Percentiles rank a stretch among this genome's conserved stretches.
These are phyloP conservation scores for Bombus affinis DNA, from an alignment of 1,140 invertebrate genomes.

Conservation along the genomic window DNA sequence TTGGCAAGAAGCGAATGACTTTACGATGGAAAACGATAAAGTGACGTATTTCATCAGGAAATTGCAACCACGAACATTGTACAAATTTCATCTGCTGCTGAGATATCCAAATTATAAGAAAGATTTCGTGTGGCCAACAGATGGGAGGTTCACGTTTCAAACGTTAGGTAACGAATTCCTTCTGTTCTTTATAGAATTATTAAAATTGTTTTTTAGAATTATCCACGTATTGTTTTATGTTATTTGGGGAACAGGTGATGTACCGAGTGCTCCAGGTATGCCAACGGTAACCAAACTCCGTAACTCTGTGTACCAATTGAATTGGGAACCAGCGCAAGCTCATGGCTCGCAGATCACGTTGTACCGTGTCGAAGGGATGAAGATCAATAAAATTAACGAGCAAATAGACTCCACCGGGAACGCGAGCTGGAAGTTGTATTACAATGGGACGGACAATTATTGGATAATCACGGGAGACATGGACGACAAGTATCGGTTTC, in stretches of 20 bases:
- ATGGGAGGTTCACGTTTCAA: conserved; percentile 88
- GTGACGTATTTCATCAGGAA: conserved; percentile 82
- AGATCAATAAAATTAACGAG: conserved; percentile 72
- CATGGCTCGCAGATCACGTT: conserved; percentile 86
- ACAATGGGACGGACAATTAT: conserved; percentile 91
- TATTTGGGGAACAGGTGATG: conserved; percentile 82
- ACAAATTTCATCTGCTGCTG: conserved; percentile 88
- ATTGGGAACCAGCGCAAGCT: conserved; percentile 87
- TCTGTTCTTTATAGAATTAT: not conserved
- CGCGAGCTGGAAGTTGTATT: conserved; percentile 86
- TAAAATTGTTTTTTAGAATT: conserved; percentile 22
- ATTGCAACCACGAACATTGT: conserved; percentile 88
- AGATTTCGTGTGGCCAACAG: conserved; percentile 87
- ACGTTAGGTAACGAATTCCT: conserved; percentile 86
- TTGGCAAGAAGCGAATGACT: conserved; percentile 76
- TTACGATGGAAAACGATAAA: conserved; percentile 61
- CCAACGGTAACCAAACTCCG: conserved; percentile 86
- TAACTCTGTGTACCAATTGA: conserved; percentile 87
- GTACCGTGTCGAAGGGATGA: conserved; percentile 84
- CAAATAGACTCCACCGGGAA: conserved; percentile 60
- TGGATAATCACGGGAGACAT: conserved; percentile 90
- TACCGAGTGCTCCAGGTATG: conserved; percentile 86
- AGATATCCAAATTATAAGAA: conserved; percentile 85
- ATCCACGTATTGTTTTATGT: not conserved
- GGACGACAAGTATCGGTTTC: conserved; percentile 87